Percentiles rank a stretch among this genome's conserved stretches.
Evolutionary conservation across 1,140 invertebrate species (phyloP).

Genomic region (Dysdera silvatica): DNA sequence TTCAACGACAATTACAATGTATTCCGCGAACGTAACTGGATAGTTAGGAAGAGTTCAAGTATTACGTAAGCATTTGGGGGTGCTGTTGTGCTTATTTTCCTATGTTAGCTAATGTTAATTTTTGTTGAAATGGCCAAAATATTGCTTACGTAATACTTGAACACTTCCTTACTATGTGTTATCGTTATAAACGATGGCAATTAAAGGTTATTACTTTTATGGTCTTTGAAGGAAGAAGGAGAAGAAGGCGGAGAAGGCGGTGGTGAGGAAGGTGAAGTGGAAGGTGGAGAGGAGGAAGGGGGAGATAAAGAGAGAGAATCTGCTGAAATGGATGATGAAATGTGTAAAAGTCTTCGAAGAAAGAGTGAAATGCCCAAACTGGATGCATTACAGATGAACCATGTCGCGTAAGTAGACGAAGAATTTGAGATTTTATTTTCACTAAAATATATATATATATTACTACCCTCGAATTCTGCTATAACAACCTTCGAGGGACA

Average conservation of each 20-base stretch:
- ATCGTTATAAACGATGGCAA: background rate
- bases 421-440: background rate
- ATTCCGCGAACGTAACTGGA: background rate
- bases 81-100: too few relatives aligned
- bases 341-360: conserved; percentile 13
- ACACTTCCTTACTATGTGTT: too few relatives aligned
- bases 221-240: conserved; percentile 11
- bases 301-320: conserved; percentile 47
- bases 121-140: too few relatives aligned
- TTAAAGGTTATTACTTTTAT: background rate
- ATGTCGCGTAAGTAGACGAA: conserved; percentile 7
- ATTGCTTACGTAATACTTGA: too few relatives aligned
- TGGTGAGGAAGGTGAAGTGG: conserved; percentile 56
- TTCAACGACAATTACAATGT: background rate
- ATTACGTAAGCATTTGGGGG: too few relatives aligned
- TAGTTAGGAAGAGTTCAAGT: too few relatives aligned
- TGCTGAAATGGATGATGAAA: conserved; percentile 30
- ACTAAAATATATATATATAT: background rate
- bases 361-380: conserved; percentile 13
- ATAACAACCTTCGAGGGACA: too few relatives aligned
- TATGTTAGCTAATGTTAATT: too few relatives aligned
- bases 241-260: conserved; percentile 41
- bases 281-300: conserved; percentile 29
- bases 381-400: conserved; percentile 12
- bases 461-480: background rate